A percentile compares a stretch with the other conserved stretches of the same genome.
Conservation (phyloP, 2,888 invertebrate genomes). For the Drosophila mulleri region DNA sequence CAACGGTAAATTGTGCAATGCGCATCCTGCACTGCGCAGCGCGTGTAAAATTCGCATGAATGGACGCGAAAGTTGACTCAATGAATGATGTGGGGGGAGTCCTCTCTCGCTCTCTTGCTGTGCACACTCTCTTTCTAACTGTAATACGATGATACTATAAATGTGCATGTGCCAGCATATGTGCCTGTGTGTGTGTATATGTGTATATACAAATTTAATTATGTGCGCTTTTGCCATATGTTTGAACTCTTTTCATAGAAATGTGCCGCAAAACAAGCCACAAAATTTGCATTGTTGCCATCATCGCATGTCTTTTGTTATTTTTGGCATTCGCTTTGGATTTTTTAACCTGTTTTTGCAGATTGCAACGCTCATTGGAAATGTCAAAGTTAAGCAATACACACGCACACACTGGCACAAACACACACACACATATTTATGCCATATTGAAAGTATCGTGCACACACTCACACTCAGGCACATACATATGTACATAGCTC, state of each 20-base stretch:
- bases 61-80: conserved; percentile 61
- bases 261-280: conserved; percentile 49
- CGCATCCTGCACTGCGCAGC: conserved; percentile 80
- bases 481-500: conserved; percentile 29
- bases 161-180: conserved; percentile 19
- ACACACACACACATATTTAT: conserved; percentile 37
- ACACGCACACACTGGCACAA: conserved; percentile 40
- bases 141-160: conserved; percentile 49
- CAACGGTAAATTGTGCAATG: conserved; percentile 38
- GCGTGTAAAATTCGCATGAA: conserved; percentile 76
- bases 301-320: conserved; percentile 32
- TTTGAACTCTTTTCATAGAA: conserved; percentile 63
- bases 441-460: conserved; percentile 77
- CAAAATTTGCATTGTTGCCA: conserved; percentile 72
- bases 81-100: conserved; percentile 55
- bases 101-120: conserved; percentile 12
- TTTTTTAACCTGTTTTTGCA: conserved; percentile 75
- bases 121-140: conserved; percentile 31
- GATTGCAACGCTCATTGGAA: conserved; percentile 73
- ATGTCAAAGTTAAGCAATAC: conserved; percentile 78
- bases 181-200: conserved; percentile 4
- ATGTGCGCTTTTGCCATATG: conserved; percentile 78
- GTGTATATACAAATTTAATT: conserved; percentile 67
- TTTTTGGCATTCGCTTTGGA: conserved; percentile 63
- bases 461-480: conserved; percentile 22